phyloP scores from a whole-genome alignment of 2,113 vertebrate genomes.

The Mastomys coucha region DNA sequence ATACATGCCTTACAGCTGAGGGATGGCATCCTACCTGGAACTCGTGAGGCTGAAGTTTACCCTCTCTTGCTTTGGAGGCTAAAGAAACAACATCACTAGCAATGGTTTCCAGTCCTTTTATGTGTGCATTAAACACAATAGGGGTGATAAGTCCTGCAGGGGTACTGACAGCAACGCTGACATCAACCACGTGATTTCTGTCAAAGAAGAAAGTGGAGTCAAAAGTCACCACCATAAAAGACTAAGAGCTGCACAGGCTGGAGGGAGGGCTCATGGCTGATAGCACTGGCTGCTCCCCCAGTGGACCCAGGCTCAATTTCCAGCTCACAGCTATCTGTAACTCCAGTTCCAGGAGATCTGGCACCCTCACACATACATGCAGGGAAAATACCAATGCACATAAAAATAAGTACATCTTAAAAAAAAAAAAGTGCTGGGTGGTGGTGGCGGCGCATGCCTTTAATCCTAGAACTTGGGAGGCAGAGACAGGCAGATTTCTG shows the following conservation, averaged over 20 bases:
- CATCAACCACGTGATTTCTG: slow-evolving; percentile 97
- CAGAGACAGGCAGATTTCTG: no score
- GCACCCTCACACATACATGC: background rate
- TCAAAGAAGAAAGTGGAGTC: slow-evolving; percentile 67
- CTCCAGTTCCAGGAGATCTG: background rate
- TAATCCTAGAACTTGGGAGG: no score
- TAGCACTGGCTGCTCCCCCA: background rate
- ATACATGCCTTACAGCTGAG: slow-evolving; percentile 2
- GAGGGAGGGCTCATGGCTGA: background rate
- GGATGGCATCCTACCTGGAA: slow-evolving; percentile 92
- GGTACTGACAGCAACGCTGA: slow-evolving; percentile 97
- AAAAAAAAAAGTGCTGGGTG: no score
- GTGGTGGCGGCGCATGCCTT: no score
- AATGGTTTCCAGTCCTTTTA: slow-evolving; percentile 95
- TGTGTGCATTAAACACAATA: slow-evolving; percentile 97
- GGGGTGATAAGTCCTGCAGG: slow-evolving; percentile 96
- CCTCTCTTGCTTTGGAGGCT: slow-evolving; percentile 94
- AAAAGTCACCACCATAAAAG: background rate
- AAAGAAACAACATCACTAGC: slow-evolving; percentile 92
- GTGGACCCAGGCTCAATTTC: background rate
- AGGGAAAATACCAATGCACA: background rate
- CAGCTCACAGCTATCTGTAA: background rate
- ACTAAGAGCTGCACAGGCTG: background rate
- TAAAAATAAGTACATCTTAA: background rate
- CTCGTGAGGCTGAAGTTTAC: slow-evolving; percentile 97